Percentiles rank a stretch among this genome's conserved stretches.
These are phyloP conservation scores for Gryllus bimaculatus DNA, from an alignment of 1,140 invertebrate genomes.

Conservation along the genomic window DNA sequence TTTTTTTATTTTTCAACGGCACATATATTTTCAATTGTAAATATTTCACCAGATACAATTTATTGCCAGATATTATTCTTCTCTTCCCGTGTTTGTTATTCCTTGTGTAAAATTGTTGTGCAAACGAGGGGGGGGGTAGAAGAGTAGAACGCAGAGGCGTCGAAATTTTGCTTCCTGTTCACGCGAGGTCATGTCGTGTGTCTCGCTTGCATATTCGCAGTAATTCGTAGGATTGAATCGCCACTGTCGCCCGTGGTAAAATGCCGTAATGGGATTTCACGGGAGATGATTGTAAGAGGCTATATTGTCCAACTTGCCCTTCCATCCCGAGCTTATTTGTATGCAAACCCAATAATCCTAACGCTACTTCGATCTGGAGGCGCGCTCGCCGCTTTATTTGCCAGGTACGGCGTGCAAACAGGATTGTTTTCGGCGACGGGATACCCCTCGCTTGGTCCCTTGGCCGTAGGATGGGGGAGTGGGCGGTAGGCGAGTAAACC, in stretches of 20 bases:
- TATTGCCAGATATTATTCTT: no score
- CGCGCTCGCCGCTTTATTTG: neutral
- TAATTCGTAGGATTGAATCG: neutral
- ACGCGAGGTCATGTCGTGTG: neutral
- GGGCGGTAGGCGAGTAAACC: neutral
- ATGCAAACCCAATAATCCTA: constrained; percentile 4
- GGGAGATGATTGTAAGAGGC: neutral
- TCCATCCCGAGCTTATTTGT: neutral
- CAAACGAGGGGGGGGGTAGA: no score
- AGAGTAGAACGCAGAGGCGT: neutral
- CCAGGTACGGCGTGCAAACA: neutral
- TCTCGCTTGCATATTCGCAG: neutral
- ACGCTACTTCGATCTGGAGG: neutral
- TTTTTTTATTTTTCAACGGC: no score
- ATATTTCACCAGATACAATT: no score
- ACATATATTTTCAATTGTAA: no score
- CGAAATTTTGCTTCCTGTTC: neutral
- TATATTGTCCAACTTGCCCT: neutral
- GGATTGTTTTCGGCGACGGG: neutral
- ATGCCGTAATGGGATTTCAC: neutral
- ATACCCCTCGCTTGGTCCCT: neutral
- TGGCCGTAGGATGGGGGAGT: neutral
- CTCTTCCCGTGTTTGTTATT: no score
- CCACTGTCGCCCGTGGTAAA: neutral
- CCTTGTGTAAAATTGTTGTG: no score